These are phyloP conservation scores for Schizaphis graminum DNA, from an alignment of 2,888 invertebrate species.

Conservation along the genomic window DNA sequence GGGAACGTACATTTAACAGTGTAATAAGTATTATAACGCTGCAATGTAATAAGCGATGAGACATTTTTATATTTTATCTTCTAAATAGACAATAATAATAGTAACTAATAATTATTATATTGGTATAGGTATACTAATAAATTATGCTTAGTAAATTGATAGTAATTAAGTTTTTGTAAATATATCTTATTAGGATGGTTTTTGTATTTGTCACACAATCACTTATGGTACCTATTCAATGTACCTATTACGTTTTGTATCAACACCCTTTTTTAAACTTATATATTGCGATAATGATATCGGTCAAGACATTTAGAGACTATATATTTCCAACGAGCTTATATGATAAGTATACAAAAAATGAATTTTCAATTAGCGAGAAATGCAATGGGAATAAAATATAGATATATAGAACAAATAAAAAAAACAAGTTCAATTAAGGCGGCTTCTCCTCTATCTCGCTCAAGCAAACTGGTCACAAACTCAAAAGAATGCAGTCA, in stretches of 20 bases:
- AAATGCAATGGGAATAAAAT: not conserved
- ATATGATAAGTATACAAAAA: not conserved
- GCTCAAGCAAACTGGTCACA: conserved; percentile 42
- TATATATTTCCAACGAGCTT: not conserved
- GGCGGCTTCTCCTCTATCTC: not conserved
- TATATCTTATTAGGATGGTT: not conserved
- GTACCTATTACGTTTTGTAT: not conserved
- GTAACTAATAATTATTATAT: not conserved
- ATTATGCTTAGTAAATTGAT: not conserved
- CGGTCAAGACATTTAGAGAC: not conserved
- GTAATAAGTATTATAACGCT: not conserved
- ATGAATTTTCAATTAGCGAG: conserved; percentile 27
- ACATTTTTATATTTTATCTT: not conserved
- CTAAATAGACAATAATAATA: not conserved
- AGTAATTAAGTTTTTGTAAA: not conserved
- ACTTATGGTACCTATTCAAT: not conserved
- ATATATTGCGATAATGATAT: not conserved
- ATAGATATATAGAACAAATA: not conserved
- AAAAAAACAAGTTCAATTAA: conserved; percentile 14
- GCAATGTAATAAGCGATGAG: not conserved
- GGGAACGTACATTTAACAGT: not conserved
- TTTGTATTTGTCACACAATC: not conserved
- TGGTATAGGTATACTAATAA: not conserved
- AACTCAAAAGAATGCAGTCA: conserved; percentile 57
- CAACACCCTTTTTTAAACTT: not conserved